Percentiles rank a stretch among this genome's conserved stretches.
phyloP scores from a whole-genome alignment of 2,888 invertebrate species.

The Rhabditoides inermis region DNA sequence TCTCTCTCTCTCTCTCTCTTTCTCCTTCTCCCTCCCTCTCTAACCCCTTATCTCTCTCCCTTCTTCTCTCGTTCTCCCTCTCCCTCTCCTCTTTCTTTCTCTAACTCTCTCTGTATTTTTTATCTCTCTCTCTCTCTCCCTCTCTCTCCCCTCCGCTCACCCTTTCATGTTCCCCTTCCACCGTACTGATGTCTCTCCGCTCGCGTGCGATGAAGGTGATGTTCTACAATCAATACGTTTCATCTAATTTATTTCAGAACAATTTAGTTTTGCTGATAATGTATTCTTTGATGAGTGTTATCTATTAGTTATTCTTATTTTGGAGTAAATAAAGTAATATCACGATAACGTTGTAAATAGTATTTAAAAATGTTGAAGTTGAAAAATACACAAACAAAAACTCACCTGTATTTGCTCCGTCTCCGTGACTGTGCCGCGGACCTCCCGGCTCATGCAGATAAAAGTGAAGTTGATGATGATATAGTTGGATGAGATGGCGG shows the following conservation, averaged over 20 bases:
- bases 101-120: no score
- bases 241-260: no score
- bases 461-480: constrained; percentile 38
- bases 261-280: no score
- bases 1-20: background rate
- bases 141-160: background rate
- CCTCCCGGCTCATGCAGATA: constrained; percentile 34
- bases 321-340: no score
- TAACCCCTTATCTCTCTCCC: background rate
- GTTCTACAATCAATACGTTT: no score
- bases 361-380: no score
- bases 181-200: no score
- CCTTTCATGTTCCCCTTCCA: no score
- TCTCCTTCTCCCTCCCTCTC: background rate
- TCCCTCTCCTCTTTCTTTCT: background rate
- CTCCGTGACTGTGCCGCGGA: constrained; percentile 8
- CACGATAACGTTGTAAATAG: no score
- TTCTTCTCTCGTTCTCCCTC: background rate
- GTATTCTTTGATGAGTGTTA: no score
- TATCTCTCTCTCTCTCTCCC: background rate
- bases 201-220: no score
- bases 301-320: no score
- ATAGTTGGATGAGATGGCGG: constrained; percentile 31
- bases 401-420: background rate
- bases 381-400: background rate